Base-by-base conservation (phyloP, 2,113 vertebrate genomes). In the Eudyptes chrysolophus region DNA sequence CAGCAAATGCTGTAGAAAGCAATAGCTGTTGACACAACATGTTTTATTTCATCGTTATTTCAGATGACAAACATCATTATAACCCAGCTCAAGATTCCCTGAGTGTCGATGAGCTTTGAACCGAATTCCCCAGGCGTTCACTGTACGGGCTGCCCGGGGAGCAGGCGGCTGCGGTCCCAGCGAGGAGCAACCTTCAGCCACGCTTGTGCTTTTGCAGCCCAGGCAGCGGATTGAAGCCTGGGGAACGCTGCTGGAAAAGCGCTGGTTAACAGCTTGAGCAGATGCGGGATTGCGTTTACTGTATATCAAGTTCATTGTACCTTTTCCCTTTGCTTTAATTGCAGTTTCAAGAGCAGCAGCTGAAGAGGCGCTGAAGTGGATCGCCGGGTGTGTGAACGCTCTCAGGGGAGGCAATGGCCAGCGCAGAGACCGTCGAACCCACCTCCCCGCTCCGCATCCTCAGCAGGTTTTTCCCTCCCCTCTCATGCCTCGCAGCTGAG, bases 1-100 rank as follows among this genome's bases (percentile, higher is more conserved):
- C 0, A 0, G 52, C 3, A 17, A 38, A 51, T 0, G 1, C 49
- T 5, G 0, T 2, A 3, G 51, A 19, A 17, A 51, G 36, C 4
- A 3, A 27, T 6, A 32, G 51, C 42, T 55, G 34, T 30, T 62
- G 66, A 22, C 32, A 42, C 21, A 54, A 49, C 22, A 8, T 1
- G 3, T 6, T 16, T 48, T 17, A 13, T 6, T 34, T 34, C 14
- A 10, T 42, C 12, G 1, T 7, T 68, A 8, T 26, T 79, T 78
- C 40, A 27, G 57, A 14, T 38, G 60, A 22, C 70, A 42, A 55
- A 58, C 48, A 10, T 20, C 48, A 10, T 25, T 13, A 3, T 1
- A n/a, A 36, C 20, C 36, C 71, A 13, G n/a, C 66, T 34, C 4
- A 3, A 52, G 80, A 32, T 2, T 11, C 42, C 10, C 17, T 2